Percentiles rank a stretch among this genome's conserved stretches.
Evolutionary conservation across 2,888 invertebrate species (phyloP).

Genomic region (Eulithis testata): DNA sequence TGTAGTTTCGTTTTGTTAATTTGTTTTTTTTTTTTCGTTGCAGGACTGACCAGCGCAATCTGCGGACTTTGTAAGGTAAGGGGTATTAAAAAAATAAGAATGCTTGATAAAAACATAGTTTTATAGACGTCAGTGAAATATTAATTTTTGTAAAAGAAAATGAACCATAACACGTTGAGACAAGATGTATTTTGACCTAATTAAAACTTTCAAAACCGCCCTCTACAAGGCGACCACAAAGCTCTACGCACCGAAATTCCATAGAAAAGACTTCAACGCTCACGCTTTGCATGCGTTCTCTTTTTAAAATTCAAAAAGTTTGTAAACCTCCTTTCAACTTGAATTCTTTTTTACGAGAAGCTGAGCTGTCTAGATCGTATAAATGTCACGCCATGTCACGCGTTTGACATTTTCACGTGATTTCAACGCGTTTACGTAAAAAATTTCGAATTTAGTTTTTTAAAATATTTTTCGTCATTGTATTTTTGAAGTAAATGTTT

Average conservation of each 20-base stretch:
- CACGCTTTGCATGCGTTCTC: conserved; percentile 29
- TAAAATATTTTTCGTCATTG: conserved; percentile 77
- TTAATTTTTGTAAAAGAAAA: not conserved
- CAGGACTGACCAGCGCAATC: conserved; percentile 47
- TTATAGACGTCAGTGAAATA: too few relatives aligned
- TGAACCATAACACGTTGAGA: not conserved
- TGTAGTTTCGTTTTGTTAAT: conserved; percentile 47
- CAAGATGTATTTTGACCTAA: not conserved
- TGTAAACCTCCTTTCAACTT: not conserved
- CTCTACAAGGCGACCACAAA: conserved; percentile 10
- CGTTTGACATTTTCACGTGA: conserved; percentile 58
- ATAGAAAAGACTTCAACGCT: conserved; percentile 36
- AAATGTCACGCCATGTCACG: conserved; percentile 5
- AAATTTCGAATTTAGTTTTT: conserved; percentile 79
- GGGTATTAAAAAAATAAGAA: too few relatives aligned
- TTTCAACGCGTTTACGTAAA: conserved; percentile 67
- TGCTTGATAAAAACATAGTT: too few relatives aligned
- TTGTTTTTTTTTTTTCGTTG: conserved; percentile 48
- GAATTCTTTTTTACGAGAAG: conserved; percentile 35
- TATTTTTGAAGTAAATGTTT: conserved; percentile 83
- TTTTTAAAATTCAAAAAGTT: conserved; percentile 24
- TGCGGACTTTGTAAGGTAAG: conserved; percentile 53
- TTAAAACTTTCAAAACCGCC: conserved; percentile 5
- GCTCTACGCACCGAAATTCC: conserved; percentile 14
- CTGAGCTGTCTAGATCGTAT: conserved; percentile 48